Evolutionary conservation across 2,797 vertebrate species (phyloP).

Genomic region (Bradypus variegatus): DNA sequence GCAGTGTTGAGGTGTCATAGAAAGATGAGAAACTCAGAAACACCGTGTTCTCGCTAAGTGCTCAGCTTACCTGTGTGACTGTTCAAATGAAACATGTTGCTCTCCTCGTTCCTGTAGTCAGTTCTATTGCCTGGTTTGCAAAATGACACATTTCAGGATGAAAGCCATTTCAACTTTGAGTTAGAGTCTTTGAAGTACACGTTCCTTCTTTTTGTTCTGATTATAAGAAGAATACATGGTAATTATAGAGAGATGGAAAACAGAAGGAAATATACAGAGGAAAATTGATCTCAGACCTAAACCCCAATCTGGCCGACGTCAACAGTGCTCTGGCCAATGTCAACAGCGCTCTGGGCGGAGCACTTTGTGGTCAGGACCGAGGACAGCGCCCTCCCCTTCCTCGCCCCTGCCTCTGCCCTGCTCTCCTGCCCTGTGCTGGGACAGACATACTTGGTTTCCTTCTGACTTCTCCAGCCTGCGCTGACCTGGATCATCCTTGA

Average conservation of each 20-base stretch:
- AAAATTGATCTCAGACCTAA: no score
- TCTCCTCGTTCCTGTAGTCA: fast-evolving
- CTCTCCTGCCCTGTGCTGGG: not conserved
- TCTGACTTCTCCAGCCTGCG: not conserved
- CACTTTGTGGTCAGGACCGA: not conserved
- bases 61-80: not conserved
- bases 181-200: constrained; percentile 47
- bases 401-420: fast-evolving
- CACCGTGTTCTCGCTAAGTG: not conserved
- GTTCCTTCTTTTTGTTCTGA: constrained; percentile 32
- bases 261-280: no score
- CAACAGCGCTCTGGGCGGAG: no score
- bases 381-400: fast-evolving
- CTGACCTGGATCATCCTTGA: not conserved
- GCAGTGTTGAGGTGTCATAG: not conserved
- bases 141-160: constrained; percentile 30
- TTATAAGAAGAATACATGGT: not conserved
- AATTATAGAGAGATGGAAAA: no score
- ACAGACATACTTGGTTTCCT: not conserved
- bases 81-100: fast-evolving
- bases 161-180: constrained; percentile 54
- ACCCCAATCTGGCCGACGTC: no score
- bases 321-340: no score
- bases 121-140: not conserved
- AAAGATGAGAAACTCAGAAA: not conserved